Conservation (phyloP, 2,113 vertebrate genomes). For the Lycocorax pyrrhopterus region DNA sequence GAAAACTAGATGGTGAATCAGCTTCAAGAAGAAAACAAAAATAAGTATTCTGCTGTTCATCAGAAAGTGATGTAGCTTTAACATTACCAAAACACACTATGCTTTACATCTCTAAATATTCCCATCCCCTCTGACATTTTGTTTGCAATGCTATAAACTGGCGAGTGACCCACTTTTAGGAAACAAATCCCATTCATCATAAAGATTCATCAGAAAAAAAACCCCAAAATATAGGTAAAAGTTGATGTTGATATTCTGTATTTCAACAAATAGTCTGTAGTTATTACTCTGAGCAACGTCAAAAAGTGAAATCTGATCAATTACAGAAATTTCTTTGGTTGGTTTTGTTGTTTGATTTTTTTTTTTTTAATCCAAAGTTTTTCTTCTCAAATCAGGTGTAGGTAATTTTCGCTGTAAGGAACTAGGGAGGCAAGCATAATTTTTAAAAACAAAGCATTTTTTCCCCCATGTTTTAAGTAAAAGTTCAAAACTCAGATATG, state of each 20-base stretch:
- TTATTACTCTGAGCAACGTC: background rate
- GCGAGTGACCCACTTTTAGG: constrained; percentile 19
- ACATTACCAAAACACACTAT: background rate
- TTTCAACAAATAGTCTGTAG: constrained; percentile 10
- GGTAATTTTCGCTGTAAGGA: background rate
- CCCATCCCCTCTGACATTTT: background rate
- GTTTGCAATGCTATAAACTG: background rate
- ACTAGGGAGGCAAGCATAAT: background rate
- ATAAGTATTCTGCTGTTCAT: constrained; percentile 27
- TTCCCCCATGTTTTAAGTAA: background rate
- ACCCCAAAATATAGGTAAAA: background rate
- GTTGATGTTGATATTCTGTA: background rate
- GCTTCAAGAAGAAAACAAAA: constrained; percentile 21
- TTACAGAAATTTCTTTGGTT: background rate
- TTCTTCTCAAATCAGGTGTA: background rate
- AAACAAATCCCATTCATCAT: background rate
- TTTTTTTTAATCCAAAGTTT: background rate
- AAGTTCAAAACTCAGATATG: background rate
- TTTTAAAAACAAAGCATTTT: background rate
- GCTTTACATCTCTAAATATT: constrained; percentile 9
- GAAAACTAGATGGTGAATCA: constrained; percentile 21
- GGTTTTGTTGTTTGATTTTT: background rate
- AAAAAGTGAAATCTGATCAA: background rate
- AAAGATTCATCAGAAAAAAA: constrained; percentile 6
- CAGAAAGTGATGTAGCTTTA: background rate